Evolutionary conservation across 2,113 vertebrate genomes (phyloP), one percentile per base, ranked within the genome.

Genomic region (Oncorhynchus clarkii): DNA sequence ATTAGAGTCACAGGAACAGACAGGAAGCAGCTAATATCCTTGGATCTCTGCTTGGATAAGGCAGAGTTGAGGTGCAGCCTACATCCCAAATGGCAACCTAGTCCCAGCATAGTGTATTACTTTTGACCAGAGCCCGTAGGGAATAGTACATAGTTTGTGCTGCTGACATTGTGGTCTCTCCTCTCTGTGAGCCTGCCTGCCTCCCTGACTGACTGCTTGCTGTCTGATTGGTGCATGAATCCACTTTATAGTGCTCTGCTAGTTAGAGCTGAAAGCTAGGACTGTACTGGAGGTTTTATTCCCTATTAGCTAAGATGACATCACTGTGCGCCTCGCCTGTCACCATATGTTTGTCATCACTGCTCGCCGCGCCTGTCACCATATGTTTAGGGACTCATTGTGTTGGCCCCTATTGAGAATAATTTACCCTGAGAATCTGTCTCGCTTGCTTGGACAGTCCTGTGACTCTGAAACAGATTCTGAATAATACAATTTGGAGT

Each of bases 1-100:
- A 90, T 90, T 90, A 89, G 80, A 80, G 78, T 60, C 51, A 18
- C 51, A 5, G 51, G 12, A 5, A 18, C 51, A 54, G 76, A 76
- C 64, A 69, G 74, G 80, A 80, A 78, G 76, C 80, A 49, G 75
- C 70, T 22, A 31, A 83, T 81, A 84, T 83, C 71, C 31, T 74
- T 45, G 74, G 57, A 77, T 70, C 64, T 70, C 71, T 74, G 51
- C 77, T 72, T 18, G 51, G 13, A 54, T 14, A 51, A 51, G 49
- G 49, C 64, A 27, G 82, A 82, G 80, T 70, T 78, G 49, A 80
- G 74, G 83, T 79, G 78, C 78, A 12, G 39, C 2, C 39, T 45
- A 45, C 2, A 9, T 45, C 9, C 2, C 2, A 45, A 45, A 45
- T 45, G 39, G 39, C 39, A 54, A 14, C 49, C 1, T 51, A 51